A percentile compares a stretch with the other conserved stretches of the same genome.
Evolutionary conservation across 2,113 vertebrate genomes (phyloP).

Genomic region (Helogale parvula): DNA sequence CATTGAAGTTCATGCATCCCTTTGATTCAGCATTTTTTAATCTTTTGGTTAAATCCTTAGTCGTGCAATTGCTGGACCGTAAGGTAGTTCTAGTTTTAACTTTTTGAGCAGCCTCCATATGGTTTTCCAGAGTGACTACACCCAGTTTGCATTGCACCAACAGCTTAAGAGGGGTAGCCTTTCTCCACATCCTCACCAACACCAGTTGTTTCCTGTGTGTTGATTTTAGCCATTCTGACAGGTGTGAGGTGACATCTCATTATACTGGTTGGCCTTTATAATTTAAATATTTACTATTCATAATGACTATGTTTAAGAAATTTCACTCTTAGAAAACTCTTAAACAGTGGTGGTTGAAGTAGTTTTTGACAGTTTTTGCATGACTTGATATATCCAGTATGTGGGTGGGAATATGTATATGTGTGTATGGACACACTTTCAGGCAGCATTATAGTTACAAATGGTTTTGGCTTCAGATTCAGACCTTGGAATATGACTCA

Average conservation of each 20-base stretch:
- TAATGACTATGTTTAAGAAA: constrained; percentile 75
- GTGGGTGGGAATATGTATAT: constrained; percentile 74
- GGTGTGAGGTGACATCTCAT: not conserved
- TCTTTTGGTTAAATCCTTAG: not conserved
- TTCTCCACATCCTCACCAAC: not conserved
- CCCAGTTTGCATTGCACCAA: not conserved
- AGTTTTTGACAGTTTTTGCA: constrained; percentile 75
- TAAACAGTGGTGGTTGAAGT: constrained; percentile 45
- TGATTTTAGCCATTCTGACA: not conserved
- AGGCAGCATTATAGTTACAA: constrained; percentile 80
- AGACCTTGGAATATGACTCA: constrained; percentile 78
- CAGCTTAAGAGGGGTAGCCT: not conserved
- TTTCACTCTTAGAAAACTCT: constrained; percentile 70
- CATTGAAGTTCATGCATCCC: not conserved
- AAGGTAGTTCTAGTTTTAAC: not conserved
- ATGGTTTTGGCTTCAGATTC: constrained; percentile 83
- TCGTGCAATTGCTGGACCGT: not conserved
- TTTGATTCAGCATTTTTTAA: not conserved
- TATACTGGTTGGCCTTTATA: constrained; percentile 11
- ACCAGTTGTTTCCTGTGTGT: not conserved
- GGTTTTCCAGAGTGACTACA: not conserved
- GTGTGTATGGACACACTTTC: constrained; percentile 45
- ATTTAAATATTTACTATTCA: constrained; percentile 73
- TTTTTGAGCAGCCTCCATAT: not conserved
- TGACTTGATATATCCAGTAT: constrained; percentile 76